phyloP scores from a whole-genome alignment of 2,113 vertebrate genomes.

The Dicrurus megarhynchus region DNA sequence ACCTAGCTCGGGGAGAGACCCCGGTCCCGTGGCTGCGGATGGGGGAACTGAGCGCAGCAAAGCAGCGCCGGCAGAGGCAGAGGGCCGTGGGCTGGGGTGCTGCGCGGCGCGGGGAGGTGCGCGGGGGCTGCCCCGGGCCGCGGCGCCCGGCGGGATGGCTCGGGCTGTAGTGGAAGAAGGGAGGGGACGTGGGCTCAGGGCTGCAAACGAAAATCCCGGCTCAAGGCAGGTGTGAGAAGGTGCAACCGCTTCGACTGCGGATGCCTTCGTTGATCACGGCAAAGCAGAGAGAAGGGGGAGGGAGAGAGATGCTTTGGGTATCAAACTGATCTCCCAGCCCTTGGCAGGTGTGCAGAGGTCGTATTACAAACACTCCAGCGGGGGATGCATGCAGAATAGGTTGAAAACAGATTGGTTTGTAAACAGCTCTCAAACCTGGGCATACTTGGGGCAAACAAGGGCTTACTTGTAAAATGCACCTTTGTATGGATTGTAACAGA shows the following conservation, averaged over 20 bases:
- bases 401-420: neutral
- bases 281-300: neutral
- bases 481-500: neutral
- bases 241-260: neutral
- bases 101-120: neutral
- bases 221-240: neutral
- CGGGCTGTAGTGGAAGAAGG: neutral
- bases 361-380: neutral
- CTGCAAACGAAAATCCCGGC: neutral
- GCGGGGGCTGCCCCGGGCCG: neutral
- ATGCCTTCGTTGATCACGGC: neutral
- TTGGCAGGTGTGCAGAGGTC: constrained; percentile 17
- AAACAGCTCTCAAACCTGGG: neutral
- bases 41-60: neutral
- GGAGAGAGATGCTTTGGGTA: neutral
- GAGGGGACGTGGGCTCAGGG: neutral
- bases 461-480: neutral
- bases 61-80: neutral
- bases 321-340: neutral
- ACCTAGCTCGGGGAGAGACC: neutral
- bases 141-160: neutral
- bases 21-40: neutral
- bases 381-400: neutral
- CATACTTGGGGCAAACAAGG: neutral
- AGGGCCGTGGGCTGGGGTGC: neutral